phyloP scores from a whole-genome alignment of 2,113 vertebrate species.

The Anhinga rufa region DNA sequence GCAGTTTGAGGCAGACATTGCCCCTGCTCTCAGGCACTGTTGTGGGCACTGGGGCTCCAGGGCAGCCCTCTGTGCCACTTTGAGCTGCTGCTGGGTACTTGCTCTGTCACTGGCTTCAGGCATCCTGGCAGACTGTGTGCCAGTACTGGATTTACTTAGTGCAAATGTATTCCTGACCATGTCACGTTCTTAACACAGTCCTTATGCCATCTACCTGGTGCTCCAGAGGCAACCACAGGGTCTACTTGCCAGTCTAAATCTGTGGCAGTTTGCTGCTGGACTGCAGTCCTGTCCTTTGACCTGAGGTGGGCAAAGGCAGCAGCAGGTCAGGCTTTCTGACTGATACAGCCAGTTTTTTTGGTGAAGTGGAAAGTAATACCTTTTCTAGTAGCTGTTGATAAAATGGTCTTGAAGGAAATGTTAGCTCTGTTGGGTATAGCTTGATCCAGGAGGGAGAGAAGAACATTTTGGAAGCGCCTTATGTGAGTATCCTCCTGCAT shows the following conservation, averaged over 20 bases:
- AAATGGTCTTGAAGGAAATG: neutral
- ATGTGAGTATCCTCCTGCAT: neutral
- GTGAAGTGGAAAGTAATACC: neutral
- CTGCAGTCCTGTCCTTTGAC: neutral
- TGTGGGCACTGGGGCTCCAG: neutral
- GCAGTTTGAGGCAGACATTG: neutral
- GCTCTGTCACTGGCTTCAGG: neutral
- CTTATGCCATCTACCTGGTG: neutral
- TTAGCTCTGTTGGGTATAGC: neutral
- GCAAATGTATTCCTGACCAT: neutral
- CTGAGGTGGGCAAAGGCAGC: neutral
- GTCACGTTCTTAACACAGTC: accelerated
- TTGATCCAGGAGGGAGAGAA: neutral
- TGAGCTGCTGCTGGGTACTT: neutral
- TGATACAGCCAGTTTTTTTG: neutral
- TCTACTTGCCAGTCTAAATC: no score
- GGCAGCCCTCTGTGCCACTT: neutral
- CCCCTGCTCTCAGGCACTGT: neutral
- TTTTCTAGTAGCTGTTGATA: neutral
- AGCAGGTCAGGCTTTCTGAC: neutral
- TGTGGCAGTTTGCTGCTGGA: neutral
- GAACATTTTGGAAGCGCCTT: neutral
- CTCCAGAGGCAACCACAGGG: neutral
- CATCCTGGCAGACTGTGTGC: neutral
- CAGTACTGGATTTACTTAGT: neutral